Conservation (phyloP, 2,113 vertebrate genomes). For the Zosterops hypoxanthus region DNA sequence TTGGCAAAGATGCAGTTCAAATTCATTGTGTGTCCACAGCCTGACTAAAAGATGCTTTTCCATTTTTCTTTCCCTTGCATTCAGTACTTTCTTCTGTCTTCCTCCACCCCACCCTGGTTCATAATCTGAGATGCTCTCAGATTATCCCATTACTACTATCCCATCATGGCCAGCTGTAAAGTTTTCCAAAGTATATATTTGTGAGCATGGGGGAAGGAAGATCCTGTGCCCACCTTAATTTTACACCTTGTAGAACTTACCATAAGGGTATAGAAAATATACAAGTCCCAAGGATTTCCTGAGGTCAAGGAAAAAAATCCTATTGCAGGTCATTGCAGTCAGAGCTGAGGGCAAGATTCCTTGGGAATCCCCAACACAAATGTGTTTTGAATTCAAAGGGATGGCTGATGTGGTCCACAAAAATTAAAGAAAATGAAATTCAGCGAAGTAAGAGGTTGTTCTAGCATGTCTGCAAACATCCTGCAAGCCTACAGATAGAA, state of each 20-base stretch:
- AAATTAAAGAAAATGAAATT: neutral
- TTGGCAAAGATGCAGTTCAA: neutral
- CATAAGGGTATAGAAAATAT: neutral
- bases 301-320: neutral
- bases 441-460: neutral
- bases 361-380: neutral
- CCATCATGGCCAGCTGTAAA: neutral
- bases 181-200: neutral
- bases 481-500: neutral
- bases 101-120: rapidly evolving
- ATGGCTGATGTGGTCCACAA: neutral
- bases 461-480: neutral
- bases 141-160: too few relatives aligned
- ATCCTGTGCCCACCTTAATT: neutral
- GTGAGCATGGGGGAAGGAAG: neutral
- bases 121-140: neutral
- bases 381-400: neutral
- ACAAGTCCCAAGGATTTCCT: neutral
- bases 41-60: neutral
- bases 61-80: neutral
- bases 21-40: neutral
- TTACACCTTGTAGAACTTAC: neutral
- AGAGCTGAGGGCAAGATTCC: neutral
- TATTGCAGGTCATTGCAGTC: neutral
- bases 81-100: neutral